Conservation (phyloP, 2,797 vertebrate genomes). For the Rhodeus uyekii region DNA sequence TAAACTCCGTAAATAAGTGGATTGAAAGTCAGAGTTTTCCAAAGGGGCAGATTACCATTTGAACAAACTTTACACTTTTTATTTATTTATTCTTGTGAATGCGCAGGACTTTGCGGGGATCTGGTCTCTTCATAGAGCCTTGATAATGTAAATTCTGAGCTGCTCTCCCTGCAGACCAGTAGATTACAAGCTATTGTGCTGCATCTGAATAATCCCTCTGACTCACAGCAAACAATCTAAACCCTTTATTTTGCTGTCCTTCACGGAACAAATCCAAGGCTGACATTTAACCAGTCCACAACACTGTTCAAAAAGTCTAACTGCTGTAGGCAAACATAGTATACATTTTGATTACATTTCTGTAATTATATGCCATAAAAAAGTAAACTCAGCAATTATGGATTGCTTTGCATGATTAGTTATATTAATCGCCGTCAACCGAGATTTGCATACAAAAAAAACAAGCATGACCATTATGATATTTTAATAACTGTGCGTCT, state of each 20-base stretch:
- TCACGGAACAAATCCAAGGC: constrained; percentile 73
- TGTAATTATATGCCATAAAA: neutral
- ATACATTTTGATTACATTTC: constrained; percentile 27
- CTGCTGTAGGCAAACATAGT: constrained; percentile 54
- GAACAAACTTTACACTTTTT: constrained; percentile 56
- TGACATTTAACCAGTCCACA: constrained; percentile 79
- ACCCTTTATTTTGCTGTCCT: constrained; percentile 76
- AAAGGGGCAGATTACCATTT: constrained; percentile 65
- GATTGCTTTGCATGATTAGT: neutral
- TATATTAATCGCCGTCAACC: neutral
- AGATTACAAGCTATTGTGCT: constrained; percentile 81
- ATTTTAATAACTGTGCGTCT: neutral
- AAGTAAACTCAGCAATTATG: constrained; percentile 2
- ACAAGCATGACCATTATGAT: neutral
- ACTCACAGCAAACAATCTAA: constrained; percentile 72
- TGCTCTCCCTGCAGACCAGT: constrained; percentile 72
- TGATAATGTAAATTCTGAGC: constrained; percentile 67
- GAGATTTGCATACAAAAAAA: constrained; percentile 14
- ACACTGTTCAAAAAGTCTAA: constrained; percentile 67
- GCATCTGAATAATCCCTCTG: constrained; percentile 77
- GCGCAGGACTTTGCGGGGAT: constrained; percentile 69
- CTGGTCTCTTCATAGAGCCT: constrained; percentile 67
- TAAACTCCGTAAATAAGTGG: constrained; percentile 76
- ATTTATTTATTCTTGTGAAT: constrained; percentile 45
- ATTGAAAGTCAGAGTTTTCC: constrained; percentile 71